A percentile compares a stretch with the other conserved stretches of the same genome.
phyloP scores from a whole-genome alignment of 2,888 invertebrate genomes.

The Phyllotreta cruciferae region DNA sequence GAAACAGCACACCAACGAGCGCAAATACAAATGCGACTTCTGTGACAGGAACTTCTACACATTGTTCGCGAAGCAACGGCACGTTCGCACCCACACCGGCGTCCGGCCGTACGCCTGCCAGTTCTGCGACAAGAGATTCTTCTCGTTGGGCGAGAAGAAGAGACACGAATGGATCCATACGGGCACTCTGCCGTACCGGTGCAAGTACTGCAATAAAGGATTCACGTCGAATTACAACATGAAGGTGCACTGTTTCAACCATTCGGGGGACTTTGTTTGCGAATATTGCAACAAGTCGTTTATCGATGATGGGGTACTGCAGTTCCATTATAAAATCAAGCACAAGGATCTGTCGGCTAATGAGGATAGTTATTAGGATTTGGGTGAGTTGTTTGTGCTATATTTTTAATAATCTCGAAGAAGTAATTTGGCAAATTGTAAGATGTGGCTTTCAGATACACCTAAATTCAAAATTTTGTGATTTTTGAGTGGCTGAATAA shows the following conservation, averaged over 20 bases:
- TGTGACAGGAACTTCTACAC: constrained; percentile 46
- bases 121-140: constrained; percentile 78
- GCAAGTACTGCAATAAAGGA: constrained; percentile 59
- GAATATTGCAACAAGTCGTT: constrained; percentile 44
- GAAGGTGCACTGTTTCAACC: constrained; percentile 62
- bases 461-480: no score
- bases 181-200: constrained; percentile 57
- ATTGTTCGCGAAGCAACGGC: constrained; percentile 71
- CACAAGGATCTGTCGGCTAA: constrained; percentile 25
- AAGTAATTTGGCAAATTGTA: no score
- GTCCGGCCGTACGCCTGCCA: constrained; percentile 79
- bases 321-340: constrained; percentile 40
- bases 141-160: constrained; percentile 68
- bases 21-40: constrained; percentile 44
- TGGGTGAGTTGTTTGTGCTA: no score
- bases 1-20: constrained; percentile 46
- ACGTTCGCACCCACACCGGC: constrained; percentile 81
- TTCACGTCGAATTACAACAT: constrained; percentile 59
- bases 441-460: no score
- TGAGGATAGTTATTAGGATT: no score
- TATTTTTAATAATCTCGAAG: no score
- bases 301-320: constrained; percentile 39
- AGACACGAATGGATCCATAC: constrained; percentile 57
- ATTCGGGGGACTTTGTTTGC: constrained; percentile 53
- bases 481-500: no score